Base-by-base conservation (phyloP, 2,113 vertebrate species). In the Vicugna pacos region DNA sequence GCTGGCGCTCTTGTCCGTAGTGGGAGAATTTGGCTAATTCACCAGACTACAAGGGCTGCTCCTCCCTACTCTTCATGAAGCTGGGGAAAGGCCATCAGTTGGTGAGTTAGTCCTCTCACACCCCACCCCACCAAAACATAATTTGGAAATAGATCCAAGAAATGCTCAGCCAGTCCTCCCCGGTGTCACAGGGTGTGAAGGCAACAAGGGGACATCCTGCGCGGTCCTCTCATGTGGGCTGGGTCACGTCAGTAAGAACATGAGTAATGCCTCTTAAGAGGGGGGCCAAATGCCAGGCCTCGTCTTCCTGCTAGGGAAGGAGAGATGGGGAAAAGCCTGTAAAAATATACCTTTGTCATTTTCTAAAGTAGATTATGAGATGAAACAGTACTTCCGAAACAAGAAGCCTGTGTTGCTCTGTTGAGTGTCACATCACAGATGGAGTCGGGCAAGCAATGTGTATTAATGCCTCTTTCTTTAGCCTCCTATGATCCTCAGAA, bases 291-390 rank as follows among this genome's bases (percentile, higher is more conserved):
- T 28, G 26, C 92, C 95, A 56, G 75, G 28, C 70, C 93, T 73
- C 26, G 8, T 48, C 26, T 96, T 97, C 97, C 70, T 98, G 94
- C 97, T 64, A 97, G 83, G 10, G 72, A 69, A 24, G 50, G 73
- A 95, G 77, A 69, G 32, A 81, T 58, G 32, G 10, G 58, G 24
- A 17, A 62, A 54, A 70, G 81, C 14, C 85, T 38, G 15, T 35
- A 76, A 92, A 84, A 96, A 97, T 91, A 92, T 89, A 82, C 81
- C 91, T 96, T 98, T 94, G 94, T 58, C 48, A 92, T 81, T 95
- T 93, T 62, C 38, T 38, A 2, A 67, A 91, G 64, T 67, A 96
- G 89, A 98, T 82, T 58, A 86, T 87, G 79, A 95, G 73, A 62
- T 95, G 87, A 90, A 91, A 90, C 22, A 50, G 14, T 81, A 95